Conservation (phyloP, 2,888 invertebrate genomes). For the Clepsis dumicolana region DNA sequence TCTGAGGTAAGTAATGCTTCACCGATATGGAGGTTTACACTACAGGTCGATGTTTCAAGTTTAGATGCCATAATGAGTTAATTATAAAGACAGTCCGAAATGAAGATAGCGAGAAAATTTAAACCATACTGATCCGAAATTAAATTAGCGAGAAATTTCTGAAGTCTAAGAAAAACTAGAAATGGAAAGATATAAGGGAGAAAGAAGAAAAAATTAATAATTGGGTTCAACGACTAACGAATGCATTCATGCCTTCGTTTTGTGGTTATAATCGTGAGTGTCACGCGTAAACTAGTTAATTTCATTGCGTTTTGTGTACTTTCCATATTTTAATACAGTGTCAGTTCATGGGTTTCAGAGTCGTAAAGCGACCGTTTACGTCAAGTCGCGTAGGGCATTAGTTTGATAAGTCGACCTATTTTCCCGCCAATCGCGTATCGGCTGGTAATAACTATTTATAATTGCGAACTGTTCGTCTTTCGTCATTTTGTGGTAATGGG, state of each 20-base stretch:
- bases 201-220: no score
- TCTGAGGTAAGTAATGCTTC: slow-evolving; percentile 62
- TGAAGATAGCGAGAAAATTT: no score
- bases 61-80: background rate
- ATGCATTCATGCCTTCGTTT: background rate
- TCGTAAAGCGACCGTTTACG: slow-evolving; percentile 60
- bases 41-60: slow-evolving; percentile 60
- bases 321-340: slow-evolving; percentile 46
- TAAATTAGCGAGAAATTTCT: no score
- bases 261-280: background rate
- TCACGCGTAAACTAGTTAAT: slow-evolving; percentile 7
- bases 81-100: no score
- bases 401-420: slow-evolving; percentile 74
- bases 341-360: slow-evolving; percentile 48
- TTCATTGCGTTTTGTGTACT: slow-evolving; percentile 33
- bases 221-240: no score
- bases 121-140: no score
- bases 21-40: slow-evolving; percentile 66
- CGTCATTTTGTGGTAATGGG: slow-evolving; percentile 47
- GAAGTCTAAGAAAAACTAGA: no score
- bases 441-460: slow-evolving; percentile 51
- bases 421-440: slow-evolving; percentile 58
- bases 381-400: slow-evolving; percentile 62
- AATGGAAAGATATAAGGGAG: no score
- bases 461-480: slow-evolving; percentile 53